Evolutionary conservation across 1,140 invertebrate genomes (phyloP).

Genomic region (Temnothorax curvispinosus): DNA sequence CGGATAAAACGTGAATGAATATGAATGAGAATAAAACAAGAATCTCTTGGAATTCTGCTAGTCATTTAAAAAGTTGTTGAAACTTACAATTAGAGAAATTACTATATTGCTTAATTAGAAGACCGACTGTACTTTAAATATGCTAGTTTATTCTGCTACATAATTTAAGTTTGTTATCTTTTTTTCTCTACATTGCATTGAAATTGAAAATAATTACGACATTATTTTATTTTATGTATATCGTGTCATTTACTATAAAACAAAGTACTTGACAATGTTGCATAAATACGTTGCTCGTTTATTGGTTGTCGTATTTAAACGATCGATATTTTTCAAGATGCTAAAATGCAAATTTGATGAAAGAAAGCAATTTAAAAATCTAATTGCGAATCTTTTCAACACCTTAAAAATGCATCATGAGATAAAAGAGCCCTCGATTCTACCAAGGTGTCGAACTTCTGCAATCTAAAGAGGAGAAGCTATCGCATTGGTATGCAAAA

Average conservation of each 20-base stretch:
- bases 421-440: constrained; percentile 13
- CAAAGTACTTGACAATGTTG: constrained; percentile 7
- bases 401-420: constrained; percentile 4
- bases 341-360: constrained; percentile 36
- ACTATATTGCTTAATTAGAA: constrained; percentile 20
- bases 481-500: constrained; percentile 57
- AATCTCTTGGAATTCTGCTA: not conserved
- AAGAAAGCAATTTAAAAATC: constrained; percentile 35
- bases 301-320: not conserved
- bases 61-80: not conserved
- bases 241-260: not conserved
- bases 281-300: not conserved
- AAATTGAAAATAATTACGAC: constrained; percentile 25
- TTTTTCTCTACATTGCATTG: not conserved
- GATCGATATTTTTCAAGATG: not conserved
- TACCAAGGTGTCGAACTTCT: constrained; percentile 28
- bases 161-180: constrained; percentile 4
- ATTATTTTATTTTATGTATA: not conserved
- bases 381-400: constrained; percentile 30
- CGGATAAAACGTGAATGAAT: not conserved
- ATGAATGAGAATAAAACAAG: not conserved
- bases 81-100: not conserved
- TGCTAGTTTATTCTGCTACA: constrained; percentile 38
- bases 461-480: constrained; percentile 32
- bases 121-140: not conserved